phyloP scores from a whole-genome alignment of 2,113 vertebrate genomes.

The Empidonax alnorum region DNA sequence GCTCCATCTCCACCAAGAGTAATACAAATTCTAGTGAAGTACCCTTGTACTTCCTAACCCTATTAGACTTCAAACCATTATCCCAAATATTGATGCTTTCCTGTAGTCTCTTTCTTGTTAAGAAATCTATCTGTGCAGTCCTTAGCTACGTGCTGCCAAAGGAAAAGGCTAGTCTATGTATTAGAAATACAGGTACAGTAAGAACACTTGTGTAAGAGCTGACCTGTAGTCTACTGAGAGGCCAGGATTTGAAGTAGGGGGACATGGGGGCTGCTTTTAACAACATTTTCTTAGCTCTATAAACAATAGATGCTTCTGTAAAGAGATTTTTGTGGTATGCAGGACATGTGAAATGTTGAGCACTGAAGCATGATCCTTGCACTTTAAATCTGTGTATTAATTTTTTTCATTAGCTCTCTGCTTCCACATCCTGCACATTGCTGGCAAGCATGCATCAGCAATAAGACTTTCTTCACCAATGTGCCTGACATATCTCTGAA shows the following conservation, averaged over 20 bases:
- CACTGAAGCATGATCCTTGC: slow-evolving; percentile 44
- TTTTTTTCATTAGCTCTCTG: slow-evolving; percentile 69
- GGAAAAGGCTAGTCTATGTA: neutral
- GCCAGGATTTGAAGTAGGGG: slow-evolving; percentile 10
- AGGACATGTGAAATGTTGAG: slow-evolving; percentile 39
- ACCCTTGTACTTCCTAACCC: slow-evolving; percentile 37
- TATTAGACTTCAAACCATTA: slow-evolving; percentile 14
- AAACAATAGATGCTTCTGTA: slow-evolving; percentile 32
- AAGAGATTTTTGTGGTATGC: slow-evolving; percentile 38
- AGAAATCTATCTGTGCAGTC: neutral
- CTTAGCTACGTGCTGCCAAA: neutral
- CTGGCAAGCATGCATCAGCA: slow-evolving; percentile 63
- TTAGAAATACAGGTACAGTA: slow-evolving; percentile 4
- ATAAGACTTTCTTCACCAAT: slow-evolving; percentile 53
- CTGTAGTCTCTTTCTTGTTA: slow-evolving; percentile 39
- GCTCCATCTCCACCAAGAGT: slow-evolving; percentile 59
- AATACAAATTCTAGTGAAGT: slow-evolving; percentile 47
- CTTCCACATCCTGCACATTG: slow-evolving; percentile 48
- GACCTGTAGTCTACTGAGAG: slow-evolving; percentile 18
- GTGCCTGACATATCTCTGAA: slow-evolving; percentile 52
- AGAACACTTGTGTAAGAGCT: slow-evolving; percentile 8
- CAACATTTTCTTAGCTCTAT: neutral
- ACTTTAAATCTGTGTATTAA: slow-evolving; percentile 63
- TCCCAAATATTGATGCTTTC: neutral
- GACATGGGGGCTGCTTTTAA: slow-evolving; percentile 11